Conservation (phyloP, 2,888 invertebrate species). For the Drosophila cracens region DNA sequence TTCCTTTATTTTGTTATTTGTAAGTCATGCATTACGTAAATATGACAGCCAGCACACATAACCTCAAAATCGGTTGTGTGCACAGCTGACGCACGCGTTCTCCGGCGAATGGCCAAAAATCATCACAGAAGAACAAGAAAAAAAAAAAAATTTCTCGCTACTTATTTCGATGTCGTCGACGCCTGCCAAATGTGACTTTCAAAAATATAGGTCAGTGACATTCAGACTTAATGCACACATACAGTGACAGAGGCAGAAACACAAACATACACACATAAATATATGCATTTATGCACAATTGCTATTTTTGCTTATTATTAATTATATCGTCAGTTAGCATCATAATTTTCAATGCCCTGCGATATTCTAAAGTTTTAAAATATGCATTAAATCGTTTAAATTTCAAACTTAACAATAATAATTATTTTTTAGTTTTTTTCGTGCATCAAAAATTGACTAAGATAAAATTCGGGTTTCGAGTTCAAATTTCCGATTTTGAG, state of each 20-base stretch:
- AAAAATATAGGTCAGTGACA: constrained; percentile 78
- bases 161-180: constrained; percentile 1
- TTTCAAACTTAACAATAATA: not conserved
- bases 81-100: constrained; percentile 67
- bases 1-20: not conserved
- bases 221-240: constrained; percentile 46
- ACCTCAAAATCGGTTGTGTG: constrained; percentile 49
- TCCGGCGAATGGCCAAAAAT: constrained; percentile 43
- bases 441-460: too few relatives aligned
- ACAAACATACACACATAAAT: not conserved
- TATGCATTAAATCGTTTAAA: not conserved
- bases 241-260: not conserved
- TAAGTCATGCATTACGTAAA: constrained; percentile 65
- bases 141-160: constrained; percentile 8
- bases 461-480: too few relatives aligned
- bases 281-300: constrained; percentile 7
- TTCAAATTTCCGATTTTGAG: not conserved
- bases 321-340: not conserved
- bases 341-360: not conserved
- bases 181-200: constrained; percentile 66
- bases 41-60: constrained; percentile 35
- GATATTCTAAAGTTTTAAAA: not conserved
- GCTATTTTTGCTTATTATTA: not conserved
- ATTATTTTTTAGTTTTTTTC: too few relatives aligned
- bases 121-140: not conserved